Base-by-base conservation (phyloP, 2,113 vertebrate species). In the Cephalopterus ornatus region DNA sequence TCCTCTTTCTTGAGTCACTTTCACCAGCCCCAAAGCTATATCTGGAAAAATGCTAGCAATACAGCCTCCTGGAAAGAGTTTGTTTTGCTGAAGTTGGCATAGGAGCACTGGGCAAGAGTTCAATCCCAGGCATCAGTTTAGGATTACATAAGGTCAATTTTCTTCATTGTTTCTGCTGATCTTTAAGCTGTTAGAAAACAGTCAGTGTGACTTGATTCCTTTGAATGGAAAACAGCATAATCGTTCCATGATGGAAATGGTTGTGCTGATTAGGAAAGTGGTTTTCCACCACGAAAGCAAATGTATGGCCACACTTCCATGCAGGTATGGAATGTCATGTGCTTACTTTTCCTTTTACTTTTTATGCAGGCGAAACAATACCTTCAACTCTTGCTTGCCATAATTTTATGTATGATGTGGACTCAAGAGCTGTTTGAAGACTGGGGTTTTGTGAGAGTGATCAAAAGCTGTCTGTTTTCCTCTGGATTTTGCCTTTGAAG, bases 81-180 rank as follows among this genome's bases (percentile, higher is more conserved):
- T 92, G 62, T 67, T 87, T 92, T 93, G 81, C 76, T 67, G 65
- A 91, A 86, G 72, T 24, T 94, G 87, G 49, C 84, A 70, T 68
- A 39, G n/a, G 65, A 93, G n/a, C 59, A 46, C 42, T 41, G 55
- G 62, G 88, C 79, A 96, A 79, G n/a, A 49, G 33, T 85, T 91
- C 85, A 96, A 89, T 81, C 53, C 33, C 49, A 90, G 49, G 37
- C 53, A 93, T 83, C 86, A 85, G 59, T 77, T 76, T 91, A 92
- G 87, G 61, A 81, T 96, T 94, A 92, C 12, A 2, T 88, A 77
- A 84, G 1, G 50, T 75, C 32, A 22, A 50, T 90, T 90, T 12
- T 90, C 52, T 67, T 85, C 47, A 93, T 95, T 91, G 89, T 95
- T 96, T 88, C 90, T 89, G 49, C 32, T 11, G 15, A 65, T 95